Evolutionary conservation across 2,888 invertebrate genomes (phyloP), one percentile per base, ranked within the genome.

Genomic region (Sphaeridia pumilis): DNA sequence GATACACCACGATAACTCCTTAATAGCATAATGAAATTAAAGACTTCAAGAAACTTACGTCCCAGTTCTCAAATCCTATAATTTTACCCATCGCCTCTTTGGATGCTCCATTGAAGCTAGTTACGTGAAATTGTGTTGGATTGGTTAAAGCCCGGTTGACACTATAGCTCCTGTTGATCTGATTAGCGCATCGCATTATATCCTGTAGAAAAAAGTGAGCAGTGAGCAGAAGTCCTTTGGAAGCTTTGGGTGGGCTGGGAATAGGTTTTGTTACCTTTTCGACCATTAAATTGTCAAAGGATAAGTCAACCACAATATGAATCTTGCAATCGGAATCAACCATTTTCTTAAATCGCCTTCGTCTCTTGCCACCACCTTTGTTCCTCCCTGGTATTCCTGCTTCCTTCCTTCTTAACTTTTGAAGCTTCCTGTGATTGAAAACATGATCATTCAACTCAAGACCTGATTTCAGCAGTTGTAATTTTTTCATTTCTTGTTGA

Each of bases 21-120:
- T 31, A 10, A 7, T 31, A 31, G 10, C 7, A 14, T 31, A 31
- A 14, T 31, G 10, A 31, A 31, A 10, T 10, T 14, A 31, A 31
- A 31, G 10, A 7, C 31, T 31, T 7, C 5, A 20, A 4, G 21
- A 21, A 59, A 76, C 82, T 74, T 71, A 88, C 85, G 76, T 94
- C 87, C 94, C 95, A 95, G 69, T 88, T 82, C 71, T 82, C 79
- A 73, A 84, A 92, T 28, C 93, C 92, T 69, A 85, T 83, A 66
- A 90, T 84, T 65, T 82, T 80, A 36, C 81, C 77, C 73, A 93
- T 81, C 64, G 83, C 81, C 58, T 75, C 74, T 69, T 82, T 81
- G 3, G 83, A 79, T 67, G 79, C 78, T 1, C 87, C 87, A 59
- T 74, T 72, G 51, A 93, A 82, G 70, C 84, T 87, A 2, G 86